These are phyloP conservation scores for Isichthys henryi DNA, from an alignment of 2,113 vertebrate species.

Conservation along the genomic window DNA sequence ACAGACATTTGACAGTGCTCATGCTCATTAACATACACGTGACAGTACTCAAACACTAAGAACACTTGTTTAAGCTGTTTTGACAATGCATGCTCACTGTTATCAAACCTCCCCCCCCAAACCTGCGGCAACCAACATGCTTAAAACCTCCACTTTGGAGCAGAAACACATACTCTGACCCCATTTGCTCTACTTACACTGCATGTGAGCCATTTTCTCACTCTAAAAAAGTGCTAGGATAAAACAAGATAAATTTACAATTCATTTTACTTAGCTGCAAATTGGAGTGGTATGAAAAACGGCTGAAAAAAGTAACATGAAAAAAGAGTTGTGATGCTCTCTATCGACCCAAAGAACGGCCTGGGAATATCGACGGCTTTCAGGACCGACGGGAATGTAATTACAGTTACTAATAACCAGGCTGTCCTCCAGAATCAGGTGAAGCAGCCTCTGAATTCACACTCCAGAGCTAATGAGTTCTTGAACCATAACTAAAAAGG, in stretches of 20 bases:
- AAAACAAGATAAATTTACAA: neutral
- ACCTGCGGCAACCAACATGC: neutral
- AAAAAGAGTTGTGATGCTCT: neutral
- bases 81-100: neutral
- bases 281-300: neutral
- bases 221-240: neutral
- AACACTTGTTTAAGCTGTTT: neutral
- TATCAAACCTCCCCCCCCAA: neutral
- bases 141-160: neutral
- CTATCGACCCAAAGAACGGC: neutral
- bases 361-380: neutral
- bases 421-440: neutral
- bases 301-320: neutral
- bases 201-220: neutral
- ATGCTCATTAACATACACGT: neutral
- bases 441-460: neutral
- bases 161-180: neutral
- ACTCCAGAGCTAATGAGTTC: neutral
- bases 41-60: neutral
- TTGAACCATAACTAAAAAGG: neutral
- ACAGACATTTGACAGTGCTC: neutral
- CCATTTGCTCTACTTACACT: neutral
- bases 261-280: neutral
- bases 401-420: neutral
- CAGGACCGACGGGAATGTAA: neutral